Evolutionary conservation across 2,797 vertebrate genomes (phyloP), one percentile per base, ranked within the genome.

Genomic region (Nothura maculosa): DNA sequence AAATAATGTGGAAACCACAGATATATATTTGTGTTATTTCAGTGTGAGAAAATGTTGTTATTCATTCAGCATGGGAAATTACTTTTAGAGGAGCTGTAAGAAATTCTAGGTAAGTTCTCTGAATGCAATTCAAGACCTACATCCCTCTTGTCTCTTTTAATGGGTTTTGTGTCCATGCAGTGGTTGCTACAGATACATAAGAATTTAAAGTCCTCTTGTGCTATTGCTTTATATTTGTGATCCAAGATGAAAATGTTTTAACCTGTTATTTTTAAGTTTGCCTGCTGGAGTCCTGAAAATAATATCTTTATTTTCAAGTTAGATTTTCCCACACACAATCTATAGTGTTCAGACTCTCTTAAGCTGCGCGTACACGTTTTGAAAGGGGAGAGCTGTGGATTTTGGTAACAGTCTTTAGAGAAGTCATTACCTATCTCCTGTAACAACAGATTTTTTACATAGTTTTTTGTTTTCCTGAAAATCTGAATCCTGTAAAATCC

Each of bases 341-440:
- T 67, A 0, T 12, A 13, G 20, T n/a, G 22, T 57, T 76, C 60
- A 20, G 36, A 13, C 24, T 9, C 1, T 6, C 28, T n/a, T 52
- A 48, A 21, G 47, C 21, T 20, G 12, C 67, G 34, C 20, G 3
- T 27, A 7, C 3, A 25, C 3, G 5, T 0, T 2, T 60, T 76
- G 47, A 27, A 66, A 58, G 72, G 30, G 12, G 75, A 27, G 13
- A 60, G 0, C n/a, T 64, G 32, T 5, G 3, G 3, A 5, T 38
- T 70, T 61, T 57, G 13, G 11, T 76, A 79, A 19, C 5, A 16
- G 16, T 13, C 47, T 72, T 63, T 61, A 75, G 20, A 38, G 10
- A 50, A 69, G 22, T 21, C 16, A 16, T 69, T 60, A 27, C 63
- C 36, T 68, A 13, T 72, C 25, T 75, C 15, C 9, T 12, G 10